Evolutionary conservation across 1,140 invertebrate species (phyloP).

Genomic region (Cherax quadricarinatus): DNA sequence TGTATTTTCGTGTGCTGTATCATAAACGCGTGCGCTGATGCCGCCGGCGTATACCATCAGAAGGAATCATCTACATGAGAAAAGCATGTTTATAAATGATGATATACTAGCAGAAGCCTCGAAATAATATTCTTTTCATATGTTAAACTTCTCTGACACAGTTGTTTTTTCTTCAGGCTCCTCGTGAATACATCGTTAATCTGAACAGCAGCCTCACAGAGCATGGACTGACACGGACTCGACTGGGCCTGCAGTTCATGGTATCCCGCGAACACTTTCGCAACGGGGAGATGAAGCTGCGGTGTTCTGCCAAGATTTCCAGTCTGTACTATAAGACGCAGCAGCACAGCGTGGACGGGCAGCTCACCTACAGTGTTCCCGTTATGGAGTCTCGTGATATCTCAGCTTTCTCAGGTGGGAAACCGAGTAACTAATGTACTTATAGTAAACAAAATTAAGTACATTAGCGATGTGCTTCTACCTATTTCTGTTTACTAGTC

Average conservation of each 20-base stretch:
- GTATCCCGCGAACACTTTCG: conserved; percentile 30
- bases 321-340: conserved; percentile 48
- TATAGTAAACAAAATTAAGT: too few species aligned
- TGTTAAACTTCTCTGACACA: background rate
- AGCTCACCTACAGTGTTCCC: conserved; percentile 50
- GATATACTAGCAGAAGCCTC: too few species aligned
- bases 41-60: too few species aligned
- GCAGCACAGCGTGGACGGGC: conserved; percentile 54
- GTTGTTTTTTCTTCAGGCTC: conserved; percentile 1
- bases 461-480: too few species aligned
- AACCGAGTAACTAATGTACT: too few species aligned
- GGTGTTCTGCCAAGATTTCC: conserved; percentile 52
- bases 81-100: too few species aligned
- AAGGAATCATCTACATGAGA: too few species aligned
- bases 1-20: too few species aligned
- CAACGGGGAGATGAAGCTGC: conserved; percentile 46
- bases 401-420: conserved; percentile 37
- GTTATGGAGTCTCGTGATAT: conserved; percentile 57
- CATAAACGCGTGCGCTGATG: too few species aligned
- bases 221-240: conserved; percentile 22
- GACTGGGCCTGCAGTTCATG: conserved; percentile 37
- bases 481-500: too few species aligned
- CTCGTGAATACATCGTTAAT: background rate
- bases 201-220: conserved; percentile 4
- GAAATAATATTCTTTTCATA: too few species aligned